These are phyloP conservation scores for Elanoides forficatus DNA, from an alignment of 2,113 vertebrate species.

Conservation along the genomic window DNA sequence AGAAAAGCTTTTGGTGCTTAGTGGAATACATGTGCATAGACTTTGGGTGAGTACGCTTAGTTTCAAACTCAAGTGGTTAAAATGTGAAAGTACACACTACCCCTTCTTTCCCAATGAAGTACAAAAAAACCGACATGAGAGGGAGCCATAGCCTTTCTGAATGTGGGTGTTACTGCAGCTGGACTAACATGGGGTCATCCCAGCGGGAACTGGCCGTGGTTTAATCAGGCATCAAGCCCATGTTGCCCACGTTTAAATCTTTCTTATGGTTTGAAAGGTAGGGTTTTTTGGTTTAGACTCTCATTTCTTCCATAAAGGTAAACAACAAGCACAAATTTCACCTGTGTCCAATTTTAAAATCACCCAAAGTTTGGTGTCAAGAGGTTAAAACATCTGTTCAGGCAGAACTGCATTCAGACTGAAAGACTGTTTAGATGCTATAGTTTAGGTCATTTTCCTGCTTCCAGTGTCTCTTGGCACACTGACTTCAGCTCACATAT, in stretches of 20 bases:
- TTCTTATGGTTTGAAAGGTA: accelerated
- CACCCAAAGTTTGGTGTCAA: accelerated
- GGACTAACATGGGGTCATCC: accelerated
- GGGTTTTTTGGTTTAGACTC: background rate
- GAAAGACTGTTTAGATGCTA: background rate
- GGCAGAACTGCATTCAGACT: background rate
- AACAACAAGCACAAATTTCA: background rate
- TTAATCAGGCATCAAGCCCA: accelerated
- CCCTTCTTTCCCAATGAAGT: background rate
- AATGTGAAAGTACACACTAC: background rate
- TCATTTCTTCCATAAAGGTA: background rate
- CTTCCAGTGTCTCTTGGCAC: background rate
- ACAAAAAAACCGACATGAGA: background rate
- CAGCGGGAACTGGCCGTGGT: background rate
- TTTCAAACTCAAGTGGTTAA: background rate
- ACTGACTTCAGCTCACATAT: background rate
- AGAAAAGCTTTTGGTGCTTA: background rate
- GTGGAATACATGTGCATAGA: accelerated
- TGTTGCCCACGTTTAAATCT: accelerated
- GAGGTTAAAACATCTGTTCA: background rate
- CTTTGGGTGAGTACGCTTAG: accelerated
- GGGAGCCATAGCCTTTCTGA: background rate
- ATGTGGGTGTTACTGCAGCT: background rate
- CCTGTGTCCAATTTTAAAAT: background rate
- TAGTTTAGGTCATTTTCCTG: background rate